Evolutionary conservation across 2,113 vertebrate genomes (phyloP).

Genomic region (Miniopterus natalensis): DNA sequence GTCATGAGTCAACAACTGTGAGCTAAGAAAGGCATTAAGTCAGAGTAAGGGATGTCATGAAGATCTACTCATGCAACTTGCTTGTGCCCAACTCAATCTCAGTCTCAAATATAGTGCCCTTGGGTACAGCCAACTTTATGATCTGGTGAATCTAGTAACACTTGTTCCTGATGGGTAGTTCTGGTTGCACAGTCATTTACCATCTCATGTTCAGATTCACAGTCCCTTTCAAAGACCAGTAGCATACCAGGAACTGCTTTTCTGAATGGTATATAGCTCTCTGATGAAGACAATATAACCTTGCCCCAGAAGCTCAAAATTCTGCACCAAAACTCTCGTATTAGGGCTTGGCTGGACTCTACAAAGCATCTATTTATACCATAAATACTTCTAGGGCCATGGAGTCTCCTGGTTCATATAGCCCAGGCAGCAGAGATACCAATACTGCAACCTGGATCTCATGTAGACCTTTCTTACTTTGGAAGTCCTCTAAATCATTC

Average conservation of each 20-base stretch:
- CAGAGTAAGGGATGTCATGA: too few species aligned
- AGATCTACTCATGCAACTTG: not conserved
- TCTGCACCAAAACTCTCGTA: not conserved
- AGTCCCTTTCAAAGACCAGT: not conserved
- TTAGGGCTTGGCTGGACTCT: not conserved
- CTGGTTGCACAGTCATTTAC: not conserved
- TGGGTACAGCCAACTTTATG: not conserved
- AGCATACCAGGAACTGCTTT: not conserved
- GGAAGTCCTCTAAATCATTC: not conserved
- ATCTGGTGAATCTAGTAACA: not conserved
- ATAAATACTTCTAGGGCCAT: not conserved
- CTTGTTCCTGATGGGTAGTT: not conserved
- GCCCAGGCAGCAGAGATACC: not conserved
- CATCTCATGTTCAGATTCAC: not conserved
- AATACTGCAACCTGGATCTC: not conserved
- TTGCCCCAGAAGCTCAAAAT: not conserved
- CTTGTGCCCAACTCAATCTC: not conserved
- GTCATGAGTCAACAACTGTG: not conserved
- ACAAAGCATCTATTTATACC: not conserved
- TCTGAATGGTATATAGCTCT: not conserved
- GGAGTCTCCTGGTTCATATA: not conserved
- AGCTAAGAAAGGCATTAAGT: too few species aligned
- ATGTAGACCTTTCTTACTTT: not conserved
- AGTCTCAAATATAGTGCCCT: not conserved
- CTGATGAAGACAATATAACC: not conserved